Evolutionary conservation across 2,888 invertebrate genomes (phyloP).

Genomic region (Coenonympha glycerion): DNA sequence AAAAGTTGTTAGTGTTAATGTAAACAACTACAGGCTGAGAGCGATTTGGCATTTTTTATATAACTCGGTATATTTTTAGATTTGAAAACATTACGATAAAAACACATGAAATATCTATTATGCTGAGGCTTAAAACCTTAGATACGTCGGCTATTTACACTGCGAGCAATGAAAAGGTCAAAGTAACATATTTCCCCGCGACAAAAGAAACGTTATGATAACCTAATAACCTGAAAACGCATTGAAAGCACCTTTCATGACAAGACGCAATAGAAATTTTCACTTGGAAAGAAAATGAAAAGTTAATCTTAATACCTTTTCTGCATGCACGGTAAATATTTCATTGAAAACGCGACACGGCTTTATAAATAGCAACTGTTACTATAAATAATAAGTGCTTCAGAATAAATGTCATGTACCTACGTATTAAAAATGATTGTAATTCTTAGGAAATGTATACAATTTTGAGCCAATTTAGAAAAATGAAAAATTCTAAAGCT

Average conservation of each 20-base stretch:
- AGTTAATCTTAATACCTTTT: constrained; percentile 67
- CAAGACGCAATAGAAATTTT: constrained; percentile 61
- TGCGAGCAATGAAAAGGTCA: constrained; percentile 22
- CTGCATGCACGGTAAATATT: constrained; percentile 57
- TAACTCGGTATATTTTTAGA: too few species aligned
- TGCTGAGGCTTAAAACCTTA: not conserved
- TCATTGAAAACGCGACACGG: constrained; percentile 39
- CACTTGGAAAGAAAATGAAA: constrained; percentile 66
- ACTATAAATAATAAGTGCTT: constrained; percentile 15
- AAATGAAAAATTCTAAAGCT: too few species aligned
- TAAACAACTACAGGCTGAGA: too few species aligned
- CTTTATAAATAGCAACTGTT: constrained; percentile 35
- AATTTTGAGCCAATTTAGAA: too few species aligned
- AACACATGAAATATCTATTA: not conserved
- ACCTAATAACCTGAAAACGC: constrained; percentile 65
- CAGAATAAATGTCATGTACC: not conserved
- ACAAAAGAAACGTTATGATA: constrained; percentile 38
- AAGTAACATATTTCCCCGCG: constrained; percentile 21
- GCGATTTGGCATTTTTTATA: too few species aligned
- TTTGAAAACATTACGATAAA: too few species aligned
- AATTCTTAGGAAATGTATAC: too few species aligned
- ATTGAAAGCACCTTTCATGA: constrained; percentile 61
- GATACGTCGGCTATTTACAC: constrained; percentile 24
- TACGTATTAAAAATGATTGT: too few species aligned
- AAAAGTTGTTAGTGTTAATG: too few species aligned